Percentiles rank a stretch among this genome's conserved stretches.
These are phyloP conservation scores for Excalfactoria chinensis DNA, from an alignment of 2,113 vertebrate species.

Conservation along the genomic window DNA sequence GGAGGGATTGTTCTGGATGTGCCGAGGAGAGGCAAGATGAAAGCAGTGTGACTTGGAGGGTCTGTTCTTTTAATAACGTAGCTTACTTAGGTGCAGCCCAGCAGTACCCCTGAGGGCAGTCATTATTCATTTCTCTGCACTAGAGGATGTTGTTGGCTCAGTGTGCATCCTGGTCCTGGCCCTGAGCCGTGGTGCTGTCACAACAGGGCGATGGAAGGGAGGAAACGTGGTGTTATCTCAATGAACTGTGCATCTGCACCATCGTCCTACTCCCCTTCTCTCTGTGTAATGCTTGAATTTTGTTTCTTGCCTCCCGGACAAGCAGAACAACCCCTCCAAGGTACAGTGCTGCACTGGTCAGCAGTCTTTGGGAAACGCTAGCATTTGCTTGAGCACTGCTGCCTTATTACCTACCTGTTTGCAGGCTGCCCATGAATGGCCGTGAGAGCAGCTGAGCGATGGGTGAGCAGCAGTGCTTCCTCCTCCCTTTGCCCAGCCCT, in stretches of 20 bases:
- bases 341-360: neutral
- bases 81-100: neutral
- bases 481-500: neutral
- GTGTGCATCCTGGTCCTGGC: fast-evolving
- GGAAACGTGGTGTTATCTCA: neutral
- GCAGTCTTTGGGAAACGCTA: neutral
- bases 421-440: neutral
- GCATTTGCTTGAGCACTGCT: neutral
- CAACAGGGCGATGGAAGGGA: fast-evolving
- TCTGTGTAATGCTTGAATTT: neutral
- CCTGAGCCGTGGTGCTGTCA: neutral
- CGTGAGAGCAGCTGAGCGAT: neutral
- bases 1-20: neutral
- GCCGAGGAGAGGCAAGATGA: neutral
- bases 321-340: neutral
- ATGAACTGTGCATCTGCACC: neutral
- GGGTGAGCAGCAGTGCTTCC: neutral
- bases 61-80: neutral
- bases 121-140: neutral
- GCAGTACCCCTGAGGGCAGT: neutral
- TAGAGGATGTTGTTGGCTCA: fast-evolving
- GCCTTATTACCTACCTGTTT: neutral
- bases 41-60: neutral
- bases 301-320: fast-evolving
- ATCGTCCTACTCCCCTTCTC: neutral